Conservation (phyloP, 2,888 invertebrate species). For the Lasioglossum figueresi region DNA sequence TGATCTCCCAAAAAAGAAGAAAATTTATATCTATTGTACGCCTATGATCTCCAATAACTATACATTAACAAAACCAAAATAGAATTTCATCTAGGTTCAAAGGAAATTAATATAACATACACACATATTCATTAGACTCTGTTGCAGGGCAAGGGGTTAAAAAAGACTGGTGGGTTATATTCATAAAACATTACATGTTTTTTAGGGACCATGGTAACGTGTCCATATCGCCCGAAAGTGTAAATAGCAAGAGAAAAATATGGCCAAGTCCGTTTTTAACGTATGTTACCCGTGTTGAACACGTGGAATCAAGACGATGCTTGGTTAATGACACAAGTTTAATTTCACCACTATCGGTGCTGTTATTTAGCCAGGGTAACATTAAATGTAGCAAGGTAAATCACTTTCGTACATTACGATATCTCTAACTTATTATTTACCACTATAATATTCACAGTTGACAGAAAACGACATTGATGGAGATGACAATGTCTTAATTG, state of each 20-base stretch:
- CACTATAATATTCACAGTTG: background rate
- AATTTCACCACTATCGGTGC: constrained; percentile 86
- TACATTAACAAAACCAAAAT: too few species aligned
- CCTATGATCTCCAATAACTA: too few species aligned
- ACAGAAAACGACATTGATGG: background rate
- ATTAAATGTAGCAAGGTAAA: constrained; percentile 70
- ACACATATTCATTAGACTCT: too few species aligned
- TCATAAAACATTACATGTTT: background rate
- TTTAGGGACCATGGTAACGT: constrained; percentile 86
- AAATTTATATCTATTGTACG: too few species aligned
- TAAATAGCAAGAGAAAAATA: constrained; percentile 85
- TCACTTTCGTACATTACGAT: constrained; percentile 5
- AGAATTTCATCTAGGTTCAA: too few species aligned
- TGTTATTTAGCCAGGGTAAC: constrained; percentile 85
- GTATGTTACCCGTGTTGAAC: constrained; percentile 86
- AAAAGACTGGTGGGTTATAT: background rate
- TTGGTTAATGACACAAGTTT: constrained; percentile 86
- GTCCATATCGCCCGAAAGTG: constrained; percentile 87
- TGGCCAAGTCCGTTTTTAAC: constrained; percentile 85
- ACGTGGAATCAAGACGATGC: constrained; percentile 85
- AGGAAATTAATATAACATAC: too few species aligned
- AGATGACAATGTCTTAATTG: constrained; percentile 10
- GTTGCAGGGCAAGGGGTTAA: too few species aligned
- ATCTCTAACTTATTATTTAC: background rate
- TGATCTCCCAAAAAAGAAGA: too few species aligned